phyloP scores from a whole-genome alignment of 1,140 invertebrate genomes.

The Sitophilus oryzae region DNA sequence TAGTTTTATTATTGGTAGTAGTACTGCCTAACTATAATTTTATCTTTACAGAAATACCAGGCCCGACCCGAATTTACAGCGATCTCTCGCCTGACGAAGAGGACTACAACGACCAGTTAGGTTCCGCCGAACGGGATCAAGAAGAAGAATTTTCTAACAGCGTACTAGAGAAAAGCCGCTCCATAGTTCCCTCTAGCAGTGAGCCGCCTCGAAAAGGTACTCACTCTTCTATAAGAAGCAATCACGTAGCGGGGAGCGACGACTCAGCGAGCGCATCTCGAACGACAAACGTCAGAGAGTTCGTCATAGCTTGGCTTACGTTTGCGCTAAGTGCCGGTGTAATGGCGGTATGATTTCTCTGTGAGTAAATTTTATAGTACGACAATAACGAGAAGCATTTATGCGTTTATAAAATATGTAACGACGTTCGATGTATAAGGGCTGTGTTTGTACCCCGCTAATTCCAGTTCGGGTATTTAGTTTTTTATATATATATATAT shows the following conservation, averaged over 20 bases:
- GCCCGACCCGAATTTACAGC: constrained; percentile 43
- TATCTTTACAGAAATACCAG: constrained; percentile 50
- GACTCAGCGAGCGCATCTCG: constrained; percentile 4
- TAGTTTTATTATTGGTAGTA: too few species aligned
- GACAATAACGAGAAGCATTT: constrained; percentile 10
- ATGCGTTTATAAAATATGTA: background rate
- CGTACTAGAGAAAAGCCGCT: constrained; percentile 26
- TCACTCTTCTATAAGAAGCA: constrained; percentile 24
- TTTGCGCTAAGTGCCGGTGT: background rate
- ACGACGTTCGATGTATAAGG: constrained; percentile 3
- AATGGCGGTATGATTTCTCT: background rate
- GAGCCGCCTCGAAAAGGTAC: constrained; percentile 13
- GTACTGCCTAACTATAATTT: too few species aligned
- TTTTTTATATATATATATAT: background rate
- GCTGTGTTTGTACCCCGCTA: constrained; percentile 5
- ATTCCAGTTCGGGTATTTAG: constrained; percentile 1
- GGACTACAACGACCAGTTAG: constrained; percentile 42
- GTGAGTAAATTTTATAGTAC: constrained; percentile 6
- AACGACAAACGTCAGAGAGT: background rate
- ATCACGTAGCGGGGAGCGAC: constrained; percentile 29
- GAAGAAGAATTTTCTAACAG: constrained; percentile 37
- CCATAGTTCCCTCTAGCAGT: constrained; percentile 18
- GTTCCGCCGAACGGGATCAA: constrained; percentile 43
- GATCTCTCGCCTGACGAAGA: constrained; percentile 36
- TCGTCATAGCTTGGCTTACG: constrained; percentile 9